phyloP scores from a whole-genome alignment of 1,140 invertebrate genomes.

The Lepidurus arcticus region DNA sequence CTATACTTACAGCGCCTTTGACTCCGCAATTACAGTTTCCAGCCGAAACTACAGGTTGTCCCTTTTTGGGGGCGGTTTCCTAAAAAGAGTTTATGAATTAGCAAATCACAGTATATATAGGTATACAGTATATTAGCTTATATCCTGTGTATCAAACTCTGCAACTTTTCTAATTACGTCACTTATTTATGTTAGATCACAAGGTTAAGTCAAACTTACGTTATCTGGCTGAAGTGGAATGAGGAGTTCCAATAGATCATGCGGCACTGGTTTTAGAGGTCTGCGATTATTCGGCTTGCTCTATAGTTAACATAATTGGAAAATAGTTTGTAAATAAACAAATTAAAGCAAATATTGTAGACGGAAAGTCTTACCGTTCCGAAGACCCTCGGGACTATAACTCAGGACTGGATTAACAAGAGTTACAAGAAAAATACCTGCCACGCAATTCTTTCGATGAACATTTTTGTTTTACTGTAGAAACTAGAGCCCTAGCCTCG shows the following conservation, averaged over 20 bases:
- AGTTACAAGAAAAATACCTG: too few species aligned
- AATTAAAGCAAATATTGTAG: too few species aligned
- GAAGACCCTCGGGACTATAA: too few species aligned
- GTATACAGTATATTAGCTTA: too few species aligned
- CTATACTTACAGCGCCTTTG: not conserved
- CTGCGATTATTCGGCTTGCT: not conserved
- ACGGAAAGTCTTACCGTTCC: too few species aligned
- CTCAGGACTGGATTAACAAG: too few species aligned
- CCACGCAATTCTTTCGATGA: too few species aligned
- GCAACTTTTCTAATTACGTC: not conserved
- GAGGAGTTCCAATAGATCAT: not conserved
- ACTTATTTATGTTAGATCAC: not conserved
- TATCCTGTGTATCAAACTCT: not conserved
- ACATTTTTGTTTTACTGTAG: too few species aligned
- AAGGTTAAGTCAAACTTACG: not conserved
- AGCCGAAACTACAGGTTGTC: not conserved
- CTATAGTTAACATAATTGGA: too few species aligned
- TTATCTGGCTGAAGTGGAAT: not conserved
- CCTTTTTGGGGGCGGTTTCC: not conserved
- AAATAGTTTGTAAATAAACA: too few species aligned
- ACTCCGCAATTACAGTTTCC: not conserved
- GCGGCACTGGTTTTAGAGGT: not conserved
- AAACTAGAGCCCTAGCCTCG: too few species aligned
- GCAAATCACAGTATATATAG: too few species aligned
- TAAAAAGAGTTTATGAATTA: not conserved